phyloP scores from a whole-genome alignment of 2,888 invertebrate species.

The Scaptomyza polygonia region DNA sequence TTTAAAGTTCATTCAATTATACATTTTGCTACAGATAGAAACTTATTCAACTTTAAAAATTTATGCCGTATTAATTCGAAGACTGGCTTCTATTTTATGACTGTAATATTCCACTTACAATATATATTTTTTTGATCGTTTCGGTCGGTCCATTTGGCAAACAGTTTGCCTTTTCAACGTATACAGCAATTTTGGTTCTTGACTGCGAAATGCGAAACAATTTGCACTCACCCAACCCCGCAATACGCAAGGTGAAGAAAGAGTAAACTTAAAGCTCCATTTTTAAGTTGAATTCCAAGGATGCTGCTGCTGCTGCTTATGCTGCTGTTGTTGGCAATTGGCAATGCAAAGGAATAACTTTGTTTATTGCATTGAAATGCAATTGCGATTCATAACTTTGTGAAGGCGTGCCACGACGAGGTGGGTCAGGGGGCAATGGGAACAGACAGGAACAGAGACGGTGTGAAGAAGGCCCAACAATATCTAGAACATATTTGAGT shows the following conservation, averaged over 20 bases:
- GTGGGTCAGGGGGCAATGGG: background rate
- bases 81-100: no score
- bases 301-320: constrained; percentile 21
- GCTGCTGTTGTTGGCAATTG: constrained; percentile 41
- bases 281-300: constrained; percentile 49
- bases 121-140: background rate
- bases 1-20: no score
- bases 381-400: constrained; percentile 58
- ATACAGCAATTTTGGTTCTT: constrained; percentile 27
- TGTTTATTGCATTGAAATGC: constrained; percentile 78
- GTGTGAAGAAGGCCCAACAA: constrained; percentile 36
- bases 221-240: constrained; percentile 17
- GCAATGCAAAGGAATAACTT: constrained; percentile 68
- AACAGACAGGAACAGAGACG: background rate
- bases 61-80: no score
- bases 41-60: no score
- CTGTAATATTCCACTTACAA: background rate
- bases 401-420: background rate
- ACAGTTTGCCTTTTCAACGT: constrained; percentile 11
- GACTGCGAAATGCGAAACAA: constrained; percentile 56
- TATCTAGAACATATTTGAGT: constrained; percentile 49
- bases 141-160: constrained; percentile 31
- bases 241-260: background rate
- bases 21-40: no score
- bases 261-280: constrained; percentile 11